Base-by-base conservation (phyloP, 37 sponge, comb jelly and placozoan species). In the Beroe forskalii region DNA sequence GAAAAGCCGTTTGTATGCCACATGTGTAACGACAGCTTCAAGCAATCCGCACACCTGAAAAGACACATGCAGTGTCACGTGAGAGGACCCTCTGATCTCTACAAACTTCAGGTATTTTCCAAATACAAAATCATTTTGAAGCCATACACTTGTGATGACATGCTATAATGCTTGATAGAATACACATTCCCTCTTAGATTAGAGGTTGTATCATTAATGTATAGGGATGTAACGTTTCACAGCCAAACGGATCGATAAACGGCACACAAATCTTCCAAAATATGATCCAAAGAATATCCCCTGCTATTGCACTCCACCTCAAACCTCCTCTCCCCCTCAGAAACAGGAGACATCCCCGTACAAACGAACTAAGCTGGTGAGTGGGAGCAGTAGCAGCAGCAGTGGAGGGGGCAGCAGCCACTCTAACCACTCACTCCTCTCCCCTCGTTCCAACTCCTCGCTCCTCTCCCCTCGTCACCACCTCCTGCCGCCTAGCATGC, bases 1-100 rank as follows among this genome's bases (percentile, higher is more conserved):
- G 86, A 80, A 42, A 80, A 80, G 30, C 86, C 86, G 86, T 80
- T 80, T 80, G 86, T 80, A 1, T 80, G 86, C 31, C 86, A 80
- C 55, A 44, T 80, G 86, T 80, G 86, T 80, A 80, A 80, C 86
- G 86, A 80, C 30, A 80, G 86, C 28, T 80, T 80, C 55, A 80
- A 80, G 40, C 86, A 80, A 25, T 80, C 86, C 19, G 86, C 86
- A 4, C 86, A 80, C 27, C 35, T 80, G 35, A 80, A 80, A 23
- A 23, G 86, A 44, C 86, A 80, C 55, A 80, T 80, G 86, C 86
- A 80, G 86, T 80, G 86, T 80, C 86, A 80, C 31, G 40, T 80
- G 38, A 17, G 86, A 43, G 43, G 48, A 43, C 44, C 86, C 35
- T 23, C 55, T 80, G 86, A 80, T 8, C 31, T 30, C 86, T 80